Evolutionary conservation across 1,140 invertebrate species (phyloP).

Genomic region (Melipona quadrifasciata): DNA sequence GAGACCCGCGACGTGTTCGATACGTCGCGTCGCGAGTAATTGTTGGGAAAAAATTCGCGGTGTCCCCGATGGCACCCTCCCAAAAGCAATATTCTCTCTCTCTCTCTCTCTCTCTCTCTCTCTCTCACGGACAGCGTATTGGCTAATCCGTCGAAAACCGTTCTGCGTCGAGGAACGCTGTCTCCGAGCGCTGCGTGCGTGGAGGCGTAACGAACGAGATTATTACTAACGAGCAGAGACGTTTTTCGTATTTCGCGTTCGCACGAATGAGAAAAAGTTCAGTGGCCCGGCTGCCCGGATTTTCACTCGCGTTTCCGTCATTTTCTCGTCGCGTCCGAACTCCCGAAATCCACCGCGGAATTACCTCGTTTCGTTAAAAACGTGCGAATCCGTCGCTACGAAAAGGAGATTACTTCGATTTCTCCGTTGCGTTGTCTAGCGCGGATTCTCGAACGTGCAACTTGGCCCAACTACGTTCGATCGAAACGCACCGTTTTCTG

Average conservation of each 20-base stretch:
- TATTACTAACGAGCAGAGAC: background rate
- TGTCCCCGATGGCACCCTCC: background rate
- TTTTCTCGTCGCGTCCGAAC: background rate
- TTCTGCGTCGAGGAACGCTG: background rate
- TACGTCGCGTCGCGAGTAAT: background rate
- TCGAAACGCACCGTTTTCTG: background rate
- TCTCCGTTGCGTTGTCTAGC: too few species aligned
- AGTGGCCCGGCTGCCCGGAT: background rate
- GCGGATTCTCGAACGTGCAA: background rate
- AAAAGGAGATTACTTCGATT: background rate
- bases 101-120: too few species aligned
- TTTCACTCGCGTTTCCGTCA: background rate
- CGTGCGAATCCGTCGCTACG: background rate
- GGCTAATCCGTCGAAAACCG: slow-evolving; percentile 13
- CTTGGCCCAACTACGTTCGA: background rate
- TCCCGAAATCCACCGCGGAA: background rate
- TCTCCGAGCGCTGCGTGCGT: background rate
- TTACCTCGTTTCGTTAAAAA: background rate
- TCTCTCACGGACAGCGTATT: too few species aligned
- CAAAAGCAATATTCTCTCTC: background rate
- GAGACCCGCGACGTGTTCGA: background rate
- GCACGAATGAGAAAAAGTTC: background rate
- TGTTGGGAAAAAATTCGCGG: background rate
- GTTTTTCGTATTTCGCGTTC: too few species aligned
- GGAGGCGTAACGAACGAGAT: slow-evolving; percentile 39